Evolutionary conservation across 2,113 vertebrate genomes (phyloP), one percentile per base, ranked within the genome.

Genomic region (Bagarius yarrelli): DNA sequence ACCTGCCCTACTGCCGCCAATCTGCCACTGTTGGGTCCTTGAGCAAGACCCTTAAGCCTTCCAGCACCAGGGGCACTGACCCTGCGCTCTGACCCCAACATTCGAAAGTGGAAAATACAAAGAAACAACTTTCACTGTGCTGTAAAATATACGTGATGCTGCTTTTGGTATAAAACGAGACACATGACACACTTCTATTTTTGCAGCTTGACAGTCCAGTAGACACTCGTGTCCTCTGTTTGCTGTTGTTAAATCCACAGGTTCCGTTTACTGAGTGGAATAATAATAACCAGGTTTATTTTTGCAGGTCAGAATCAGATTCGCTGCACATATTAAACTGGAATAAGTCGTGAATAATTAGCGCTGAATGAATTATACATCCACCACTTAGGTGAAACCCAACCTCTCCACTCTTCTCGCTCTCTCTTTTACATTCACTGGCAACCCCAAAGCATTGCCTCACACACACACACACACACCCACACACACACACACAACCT

Each of bases 281-380:
- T 55, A 55, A 73, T 73, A 55, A 73, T 73, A 8, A 47, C 5
- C 18, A 55, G 47, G 9, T 4, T 18, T 73, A 32, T 55, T 52
- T 71, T 73, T 55, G 50, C 27, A 55, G 21, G 70, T 55, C 1
- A 5, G 70, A 64, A 55, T 67, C 73, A 77, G 73, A 81, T 81
- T 73, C 30, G 8, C 27, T 70, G 56, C 50, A 40, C 47, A 70
- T 64, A 66, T 72, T 75, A 40, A 66, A 23, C 30, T 12, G 74
- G 76, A 77, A 81, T 81, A 73, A 56, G 44, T 27, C 6, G 23
- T 83, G 79, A 80, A 83, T 85, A 34, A 85, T 81, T 79, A 34
- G 63, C 56, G 27, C 8, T n/a, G 23, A 71, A 83, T 86, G 19
- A 83, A 87, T 88, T 85, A 88, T 86, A 83, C 74, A 90, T 88